Evolutionary conservation across 2,113 vertebrate genomes (phyloP), one percentile per base, ranked within the genome.

Genomic region (Thalassarche chlororhynchos): DNA sequence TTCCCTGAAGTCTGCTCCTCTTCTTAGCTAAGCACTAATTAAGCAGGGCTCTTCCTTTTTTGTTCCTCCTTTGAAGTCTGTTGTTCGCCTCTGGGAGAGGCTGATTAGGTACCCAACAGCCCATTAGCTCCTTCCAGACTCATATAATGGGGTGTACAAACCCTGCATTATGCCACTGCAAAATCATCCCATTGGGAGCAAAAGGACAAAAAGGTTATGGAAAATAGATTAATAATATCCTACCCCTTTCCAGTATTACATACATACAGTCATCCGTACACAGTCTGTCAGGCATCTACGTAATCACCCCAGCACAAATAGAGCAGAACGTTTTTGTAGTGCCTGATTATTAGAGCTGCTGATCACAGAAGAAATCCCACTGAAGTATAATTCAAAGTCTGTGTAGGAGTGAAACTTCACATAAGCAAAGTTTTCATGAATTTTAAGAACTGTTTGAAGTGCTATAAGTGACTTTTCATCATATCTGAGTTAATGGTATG

Each of bases 61-160:
- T 83, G 57, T 88, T 80, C 71, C 40, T 90, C 34, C 85, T 96
- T 97, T 95, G 93, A 97, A 95, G 85, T 96, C 82, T 88, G 66
- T 78, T 61, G 34, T 87, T 94, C 0, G 62, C 96, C 93, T 79
- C 81, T 89, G 84, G 97, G 96, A 95, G 78, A 97, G 85, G 78
- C 84, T 97, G 89, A 90, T 96, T 88, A 94, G 85, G 75, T 69
- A 85, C 71, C 82, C 95, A 86, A 70, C 68, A 93, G 87, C 87
- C 82, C 90, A 77, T 88, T 74, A 90, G 85, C 36, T 90, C 80
- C 58, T 93, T 92, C 79, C 88, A 94, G 79, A 54, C 60, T 84
- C 79, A 2, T 21, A 31, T 77, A 93, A 66, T 77, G 75, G 90
- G 68, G 26, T 84, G 75, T 88, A 62, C 92, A 96, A 90, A 76